Conservation (phyloP, 2,797 vertebrate genomes). For the Gallinago stenura region DNA sequence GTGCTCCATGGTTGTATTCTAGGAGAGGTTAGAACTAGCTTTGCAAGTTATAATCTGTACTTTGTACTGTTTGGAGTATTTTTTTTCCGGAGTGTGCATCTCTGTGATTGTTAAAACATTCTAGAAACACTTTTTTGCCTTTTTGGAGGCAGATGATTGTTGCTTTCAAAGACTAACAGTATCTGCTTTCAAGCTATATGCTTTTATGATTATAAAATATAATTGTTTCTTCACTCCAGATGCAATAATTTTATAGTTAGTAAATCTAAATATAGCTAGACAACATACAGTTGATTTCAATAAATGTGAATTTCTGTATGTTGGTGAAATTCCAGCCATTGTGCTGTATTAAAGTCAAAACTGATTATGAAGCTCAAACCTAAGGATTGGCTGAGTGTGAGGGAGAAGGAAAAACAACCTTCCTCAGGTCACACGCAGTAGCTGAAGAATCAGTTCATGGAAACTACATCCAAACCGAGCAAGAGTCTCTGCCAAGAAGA, state of each 20-base stretch:
- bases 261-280: background rate
- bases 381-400: background rate
- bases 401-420: background rate
- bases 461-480: background rate
- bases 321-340: background rate
- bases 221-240: background rate
- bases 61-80: background rate
- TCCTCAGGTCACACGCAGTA: background rate
- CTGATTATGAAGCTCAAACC: background rate
- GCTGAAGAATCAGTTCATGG: background rate
- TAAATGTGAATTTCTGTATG: background rate
- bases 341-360: background rate
- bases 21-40: background rate
- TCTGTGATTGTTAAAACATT: background rate
- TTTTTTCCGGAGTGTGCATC: background rate
- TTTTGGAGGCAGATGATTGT: background rate
- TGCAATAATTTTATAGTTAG: background rate
- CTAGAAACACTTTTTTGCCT: background rate
- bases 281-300: background rate
- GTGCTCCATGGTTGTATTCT: background rate
- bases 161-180: background rate
- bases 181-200: background rate
- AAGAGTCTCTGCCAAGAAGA: background rate
- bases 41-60: background rate
- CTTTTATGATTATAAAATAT: background rate